Percentiles rank a stretch among this genome's conserved stretches.
These are phyloP conservation scores for Galagoides demidoff DNA, from an alignment of 2,797 vertebrate species.

Conservation along the genomic window DNA sequence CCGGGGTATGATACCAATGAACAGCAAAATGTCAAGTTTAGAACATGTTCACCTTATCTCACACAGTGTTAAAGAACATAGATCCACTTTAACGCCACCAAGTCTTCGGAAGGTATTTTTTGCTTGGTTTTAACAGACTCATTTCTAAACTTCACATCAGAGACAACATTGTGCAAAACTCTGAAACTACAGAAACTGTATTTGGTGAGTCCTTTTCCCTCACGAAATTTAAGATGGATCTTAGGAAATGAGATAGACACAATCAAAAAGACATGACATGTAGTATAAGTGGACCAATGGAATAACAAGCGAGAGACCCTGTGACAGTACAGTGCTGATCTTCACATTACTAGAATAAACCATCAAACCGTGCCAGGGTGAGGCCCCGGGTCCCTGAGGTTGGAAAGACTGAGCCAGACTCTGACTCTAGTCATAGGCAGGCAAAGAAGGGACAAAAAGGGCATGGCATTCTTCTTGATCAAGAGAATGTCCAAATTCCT, in stretches of 20 bases:
- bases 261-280: not conserved
- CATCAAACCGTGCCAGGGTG: not conserved
- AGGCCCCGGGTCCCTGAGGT: not conserved
- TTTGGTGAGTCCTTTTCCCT: not conserved
- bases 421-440: not conserved
- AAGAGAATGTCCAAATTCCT: not conserved
- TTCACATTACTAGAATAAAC: slow-evolving; percentile 6
- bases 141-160: not conserved
- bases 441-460: not conserved
- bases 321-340: not conserved
- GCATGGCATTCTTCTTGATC: not conserved
- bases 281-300: not conserved
- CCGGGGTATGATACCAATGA: not conserved
- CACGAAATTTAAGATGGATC: not conserved
- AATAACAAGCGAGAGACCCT: not conserved
- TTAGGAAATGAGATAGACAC: not conserved
- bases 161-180: not conserved
- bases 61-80: not conserved
- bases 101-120: not conserved
- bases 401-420: not conserved
- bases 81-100: not conserved
- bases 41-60: not conserved
- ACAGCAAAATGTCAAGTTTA: not conserved
- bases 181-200: not conserved
- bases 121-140: not conserved